Conservation (phyloP, 2,113 vertebrate genomes). For the Campylomormyrus tamandua region DNA sequence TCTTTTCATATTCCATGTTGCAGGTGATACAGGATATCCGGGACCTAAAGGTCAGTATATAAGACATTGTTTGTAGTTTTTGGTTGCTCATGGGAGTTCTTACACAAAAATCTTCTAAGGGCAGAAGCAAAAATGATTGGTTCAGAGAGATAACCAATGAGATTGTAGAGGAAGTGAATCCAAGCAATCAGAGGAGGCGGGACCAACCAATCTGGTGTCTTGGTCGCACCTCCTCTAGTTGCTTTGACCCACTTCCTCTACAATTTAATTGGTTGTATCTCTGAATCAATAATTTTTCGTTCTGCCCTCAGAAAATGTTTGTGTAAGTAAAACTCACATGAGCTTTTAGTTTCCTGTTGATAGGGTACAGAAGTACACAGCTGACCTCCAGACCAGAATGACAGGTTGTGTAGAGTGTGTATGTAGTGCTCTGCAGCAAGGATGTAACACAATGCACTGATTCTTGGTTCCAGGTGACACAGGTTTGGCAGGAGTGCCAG, state of each 20-base stretch:
- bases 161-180: too few relatives aligned
- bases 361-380: neutral
- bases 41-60: constrained; percentile 46
- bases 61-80: neutral
- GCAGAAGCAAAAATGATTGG: too few relatives aligned
- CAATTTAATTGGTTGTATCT: too few relatives aligned
- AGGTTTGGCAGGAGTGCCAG: constrained; percentile 56
- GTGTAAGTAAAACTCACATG: too few relatives aligned
- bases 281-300: too few relatives aligned
- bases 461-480: constrained; percentile 49
- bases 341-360: neutral
- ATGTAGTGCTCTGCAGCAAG: neutral
- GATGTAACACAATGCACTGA: neutral
- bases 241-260: too few relatives aligned
- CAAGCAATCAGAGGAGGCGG: too few relatives aligned
- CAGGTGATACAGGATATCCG: constrained; percentile 42
- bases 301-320: too few relatives aligned
- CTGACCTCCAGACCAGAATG: neutral
- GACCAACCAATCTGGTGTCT: too few relatives aligned
- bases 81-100: neutral
- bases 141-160: too few relatives aligned
- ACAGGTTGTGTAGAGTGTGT: neutral
- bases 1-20: constrained; percentile 18
- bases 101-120: too few relatives aligned
- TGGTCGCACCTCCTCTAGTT: too few relatives aligned